These are phyloP conservation scores for Hydrocynus forskahlii DNA, from an alignment of 2,797 vertebrate species.

Conservation along the genomic window DNA sequence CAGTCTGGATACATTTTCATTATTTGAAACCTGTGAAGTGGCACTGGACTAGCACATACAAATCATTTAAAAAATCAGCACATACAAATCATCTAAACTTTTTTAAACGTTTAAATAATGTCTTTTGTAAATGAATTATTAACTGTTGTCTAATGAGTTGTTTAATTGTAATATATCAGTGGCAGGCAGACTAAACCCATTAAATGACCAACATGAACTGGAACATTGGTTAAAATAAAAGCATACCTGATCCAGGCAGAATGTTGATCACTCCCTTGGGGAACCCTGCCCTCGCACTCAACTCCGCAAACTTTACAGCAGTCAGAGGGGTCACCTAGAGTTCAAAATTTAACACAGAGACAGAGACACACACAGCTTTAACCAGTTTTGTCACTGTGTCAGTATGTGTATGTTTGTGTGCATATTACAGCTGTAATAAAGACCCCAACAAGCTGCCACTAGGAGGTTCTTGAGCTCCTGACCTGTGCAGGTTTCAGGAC, in stretches of 20 bases:
- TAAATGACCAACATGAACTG: not conserved
- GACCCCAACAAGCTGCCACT: not conserved
- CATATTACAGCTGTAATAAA: not conserved
- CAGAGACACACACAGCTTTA: not conserved
- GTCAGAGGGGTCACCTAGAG: constrained; percentile 86
- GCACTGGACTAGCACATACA: no score
- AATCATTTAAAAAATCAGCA: no score
- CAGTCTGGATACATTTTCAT: no score
- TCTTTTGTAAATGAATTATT: no score
- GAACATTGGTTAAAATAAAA: not conserved
- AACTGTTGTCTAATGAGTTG: no score
- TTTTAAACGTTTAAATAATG: no score
- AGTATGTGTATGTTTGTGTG: not conserved
- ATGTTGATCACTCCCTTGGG: constrained; percentile 89
- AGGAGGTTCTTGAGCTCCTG: not conserved
- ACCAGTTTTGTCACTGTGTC: not conserved
- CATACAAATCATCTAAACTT: no score
- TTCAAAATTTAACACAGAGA: constrained; percentile 19
- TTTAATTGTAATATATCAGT: no score
- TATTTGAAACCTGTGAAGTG: no score
- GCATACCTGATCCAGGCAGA: constrained; percentile 83
- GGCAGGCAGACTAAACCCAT: no score
- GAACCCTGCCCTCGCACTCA: constrained; percentile 82
- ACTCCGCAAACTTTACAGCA: constrained; percentile 87
- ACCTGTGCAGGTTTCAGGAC: constrained; percentile 90